A percentile compares a stretch with the other conserved stretches of the same genome.
phyloP scores from a whole-genome alignment of 1,140 invertebrate genomes.

The Drosophila asahinai region DNA sequence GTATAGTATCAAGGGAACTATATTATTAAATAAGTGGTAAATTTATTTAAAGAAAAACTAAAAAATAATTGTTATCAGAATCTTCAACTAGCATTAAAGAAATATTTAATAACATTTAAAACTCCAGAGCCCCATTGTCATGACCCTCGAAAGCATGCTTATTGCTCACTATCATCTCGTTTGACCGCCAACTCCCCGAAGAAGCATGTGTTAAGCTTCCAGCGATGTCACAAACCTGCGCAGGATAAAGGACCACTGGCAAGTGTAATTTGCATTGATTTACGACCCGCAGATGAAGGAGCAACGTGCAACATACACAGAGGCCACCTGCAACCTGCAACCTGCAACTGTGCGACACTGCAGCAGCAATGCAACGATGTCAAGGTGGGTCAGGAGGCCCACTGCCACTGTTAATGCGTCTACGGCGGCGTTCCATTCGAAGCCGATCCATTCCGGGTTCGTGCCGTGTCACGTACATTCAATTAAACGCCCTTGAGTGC shows the following conservation, averaged over 20 bases:
- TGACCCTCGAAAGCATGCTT: not conserved
- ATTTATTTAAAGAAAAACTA: too few species aligned
- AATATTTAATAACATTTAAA: not conserved
- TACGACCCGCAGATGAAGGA: constrained; percentile 50
- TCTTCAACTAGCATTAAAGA: not conserved
- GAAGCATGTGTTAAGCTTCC: constrained; percentile 69
- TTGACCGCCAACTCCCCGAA: constrained; percentile 8
- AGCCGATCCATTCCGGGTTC: constrained; percentile 41
- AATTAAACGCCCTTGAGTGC: constrained; percentile 82
- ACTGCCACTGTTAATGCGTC: constrained; percentile 75
- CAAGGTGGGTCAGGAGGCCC: constrained; percentile 63
- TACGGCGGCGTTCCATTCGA: constrained; percentile 60
- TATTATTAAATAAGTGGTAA: too few species aligned
- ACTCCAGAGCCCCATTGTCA: too few species aligned
- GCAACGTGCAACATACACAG: constrained; percentile 23
- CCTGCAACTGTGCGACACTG: constrained; percentile 32
- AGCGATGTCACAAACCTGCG: constrained; percentile 54
- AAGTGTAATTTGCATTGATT: constrained; percentile 79
- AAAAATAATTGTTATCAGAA: too few species aligned
- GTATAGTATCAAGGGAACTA: too few species aligned
- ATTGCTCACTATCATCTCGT: constrained; percentile 10
- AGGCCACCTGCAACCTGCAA: constrained; percentile 30
- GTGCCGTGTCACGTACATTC: constrained; percentile 74
- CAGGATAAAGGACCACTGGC: constrained; percentile 24
- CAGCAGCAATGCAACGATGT: constrained; percentile 62